These are phyloP conservation scores for Centropus unirufus DNA, from an alignment of 2,113 vertebrate species.

Conservation along the genomic window DNA sequence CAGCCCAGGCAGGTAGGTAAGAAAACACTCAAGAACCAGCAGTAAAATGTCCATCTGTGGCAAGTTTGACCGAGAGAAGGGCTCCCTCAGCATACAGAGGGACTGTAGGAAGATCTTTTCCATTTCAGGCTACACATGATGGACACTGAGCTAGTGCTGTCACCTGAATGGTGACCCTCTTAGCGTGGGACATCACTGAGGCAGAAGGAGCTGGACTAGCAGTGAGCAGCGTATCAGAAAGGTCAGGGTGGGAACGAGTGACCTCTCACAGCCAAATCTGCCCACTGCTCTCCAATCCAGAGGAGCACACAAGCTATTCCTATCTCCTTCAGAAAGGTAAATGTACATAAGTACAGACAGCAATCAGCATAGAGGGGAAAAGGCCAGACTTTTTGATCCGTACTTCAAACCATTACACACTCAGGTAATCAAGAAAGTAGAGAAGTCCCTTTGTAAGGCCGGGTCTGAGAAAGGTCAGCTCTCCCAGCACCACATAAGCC, in stretches of 20 bases:
- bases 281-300: neutral
- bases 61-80: neutral
- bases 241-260: neutral
- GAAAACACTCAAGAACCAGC: neutral
- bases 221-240: neutral
- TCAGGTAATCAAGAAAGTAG: too few relatives aligned
- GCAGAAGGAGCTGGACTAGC: neutral
- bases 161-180: neutral
- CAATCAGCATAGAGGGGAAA: neutral
- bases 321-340: neutral
- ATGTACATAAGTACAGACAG: neutral
- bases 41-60: neutral
- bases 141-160: neutral
- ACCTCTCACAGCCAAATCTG: neutral
- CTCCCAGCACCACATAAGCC: neutral
- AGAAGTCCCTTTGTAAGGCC: neutral
- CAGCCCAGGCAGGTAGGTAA: neutral
- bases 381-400: neutral
- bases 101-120: neutral
- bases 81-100: neutral
- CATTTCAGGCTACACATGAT: neutral
- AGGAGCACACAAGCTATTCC: neutral
- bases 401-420: neutral
- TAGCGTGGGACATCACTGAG: neutral
- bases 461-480: neutral